Evolutionary conservation across 2,797 vertebrate species (phyloP).

Genomic region (Vipera ursinii): DNA sequence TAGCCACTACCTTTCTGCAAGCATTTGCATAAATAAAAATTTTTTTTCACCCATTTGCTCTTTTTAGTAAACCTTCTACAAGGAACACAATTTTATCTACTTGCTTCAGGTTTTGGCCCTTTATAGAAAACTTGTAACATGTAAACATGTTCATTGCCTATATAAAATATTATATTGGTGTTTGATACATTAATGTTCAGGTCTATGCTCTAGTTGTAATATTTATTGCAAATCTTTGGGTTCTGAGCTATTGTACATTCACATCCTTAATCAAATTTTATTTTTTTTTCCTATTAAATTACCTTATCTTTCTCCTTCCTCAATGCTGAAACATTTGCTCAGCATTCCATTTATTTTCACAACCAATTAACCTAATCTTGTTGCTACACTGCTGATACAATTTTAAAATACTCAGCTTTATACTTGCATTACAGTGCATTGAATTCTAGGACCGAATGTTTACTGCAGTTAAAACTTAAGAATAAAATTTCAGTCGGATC

Average conservation of each 20-base stretch:
- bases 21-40: background rate
- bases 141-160: background rate
- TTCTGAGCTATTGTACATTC: background rate
- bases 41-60: background rate
- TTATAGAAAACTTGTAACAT: background rate
- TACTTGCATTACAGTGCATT: background rate
- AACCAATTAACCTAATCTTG: background rate
- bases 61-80: background rate
- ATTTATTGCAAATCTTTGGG: background rate
- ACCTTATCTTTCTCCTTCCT: background rate
- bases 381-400: background rate
- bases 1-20: background rate
- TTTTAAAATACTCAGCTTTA: background rate
- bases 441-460: background rate
- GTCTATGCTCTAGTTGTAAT: background rate
- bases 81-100: background rate
- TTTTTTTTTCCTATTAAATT: background rate
- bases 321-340: background rate
- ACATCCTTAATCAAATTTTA: background rate
- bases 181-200: background rate
- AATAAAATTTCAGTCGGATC: background rate
- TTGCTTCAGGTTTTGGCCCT: background rate
- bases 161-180: background rate
- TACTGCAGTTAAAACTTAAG: background rate
- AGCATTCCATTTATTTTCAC: background rate